Conservation (phyloP, 2,797 vertebrate species). For the Syngnathus rostellatus region DNA sequence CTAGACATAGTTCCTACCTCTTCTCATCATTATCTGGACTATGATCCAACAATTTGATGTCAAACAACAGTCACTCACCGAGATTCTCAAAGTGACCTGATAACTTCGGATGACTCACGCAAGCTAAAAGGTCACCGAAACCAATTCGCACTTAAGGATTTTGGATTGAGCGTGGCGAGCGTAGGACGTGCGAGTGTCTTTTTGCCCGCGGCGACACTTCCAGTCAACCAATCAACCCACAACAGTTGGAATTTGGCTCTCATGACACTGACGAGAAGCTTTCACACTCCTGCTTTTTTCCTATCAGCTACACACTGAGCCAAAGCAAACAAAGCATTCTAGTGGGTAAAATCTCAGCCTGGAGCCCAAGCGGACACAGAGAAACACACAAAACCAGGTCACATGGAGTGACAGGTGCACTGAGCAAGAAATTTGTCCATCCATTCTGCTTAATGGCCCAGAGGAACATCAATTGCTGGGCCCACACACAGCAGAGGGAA, state of each 20-base stretch:
- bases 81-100: not conserved
- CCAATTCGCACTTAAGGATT: not conserved
- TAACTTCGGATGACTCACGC: not conserved
- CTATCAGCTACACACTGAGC: slow-evolving; percentile 47
- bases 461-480: too few species aligned
- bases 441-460: too few species aligned
- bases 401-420: slow-evolving; percentile 42
- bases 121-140: not conserved
- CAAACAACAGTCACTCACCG: not conserved
- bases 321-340: slow-evolving; percentile 10
- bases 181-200: not conserved
- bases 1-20: not conserved
- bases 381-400: slow-evolving; percentile 44
- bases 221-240: not conserved
- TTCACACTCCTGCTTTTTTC: not conserved
- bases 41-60: too few species aligned
- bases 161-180: slow-evolving; percentile 1
- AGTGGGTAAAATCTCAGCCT: slow-evolving; percentile 44
- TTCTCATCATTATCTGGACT: not conserved
- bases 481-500: too few species aligned
- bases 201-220: not conserved
- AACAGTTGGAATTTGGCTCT: not conserved
- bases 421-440: slow-evolving; percentile 42
- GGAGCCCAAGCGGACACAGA: slow-evolving; percentile 33
- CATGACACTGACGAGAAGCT: not conserved